Base-by-base conservation (phyloP, 2,888 invertebrate genomes). In the Cerastoderma edule region DNA sequence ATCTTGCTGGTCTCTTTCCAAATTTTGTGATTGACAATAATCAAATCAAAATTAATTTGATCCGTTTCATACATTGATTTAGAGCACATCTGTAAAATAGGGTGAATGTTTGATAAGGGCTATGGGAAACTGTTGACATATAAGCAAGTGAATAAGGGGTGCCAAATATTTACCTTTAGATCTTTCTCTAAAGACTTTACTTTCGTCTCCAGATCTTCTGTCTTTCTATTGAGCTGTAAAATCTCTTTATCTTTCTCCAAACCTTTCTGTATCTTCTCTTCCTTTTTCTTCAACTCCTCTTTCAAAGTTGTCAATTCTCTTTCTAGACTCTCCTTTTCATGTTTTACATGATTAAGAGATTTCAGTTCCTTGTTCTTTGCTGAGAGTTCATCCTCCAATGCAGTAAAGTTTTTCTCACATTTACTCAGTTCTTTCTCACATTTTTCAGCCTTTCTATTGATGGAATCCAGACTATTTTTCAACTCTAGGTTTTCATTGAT, bases 151-250 rank as follows among this genome's bases (percentile, higher is more conserved):
- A n/a, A n/a, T n/a, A n/a, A n/a, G n/a, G n/a, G n/a, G n/a, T n/a
- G n/a, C n/a, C n/a, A n/a, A n/a, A n/a, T n/a, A n/a, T n/a, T n/a
- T n/a, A n/a, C n/a, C n/a, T n/a, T 81, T 39, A 88, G 69, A 48
- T 85, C 84, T 64, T 81, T 83, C 73, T 90, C 94, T n/a, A 94
- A 88, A 24, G 91, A 92, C 24, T 93, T 92, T 72, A 89, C 75
- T 64, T 87, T 87, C 22, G 85, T 83, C 64, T 89, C 89, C 60
- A 88, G 68, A 93, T 93, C 80, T 92, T 93, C 57, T 84, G 94
- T 94, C 19, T 92, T 93, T 39, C 92, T 90, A 46, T 91, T 83
- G 53, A 92, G 44, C 67, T 72, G 77, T 24, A 64, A 63, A 19
- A 79, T 39, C 33, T 75, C 69, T 33, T 72, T 75, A 66, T 84